Base-by-base conservation (phyloP, 2,797 vertebrate species). In the Syndactyla subalaris region DNA sequence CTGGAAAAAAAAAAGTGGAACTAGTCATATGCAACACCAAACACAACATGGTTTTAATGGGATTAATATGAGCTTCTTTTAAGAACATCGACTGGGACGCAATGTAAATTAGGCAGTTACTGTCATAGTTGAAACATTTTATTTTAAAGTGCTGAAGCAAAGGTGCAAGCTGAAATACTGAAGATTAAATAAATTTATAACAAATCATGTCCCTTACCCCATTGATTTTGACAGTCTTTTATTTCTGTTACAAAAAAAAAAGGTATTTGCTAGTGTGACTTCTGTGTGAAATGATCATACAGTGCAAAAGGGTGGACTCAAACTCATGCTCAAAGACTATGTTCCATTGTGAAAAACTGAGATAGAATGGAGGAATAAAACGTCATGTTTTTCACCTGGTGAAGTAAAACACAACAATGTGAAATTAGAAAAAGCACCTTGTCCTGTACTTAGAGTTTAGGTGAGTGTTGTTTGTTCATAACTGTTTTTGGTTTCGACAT, bases 161-260 rank as follows among this genome's bases (percentile, higher is more conserved):
- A 97, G 96, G 93, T 97, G 95, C 96, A 95, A 96, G 92, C 96
- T 97, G 92, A 96, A 77, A 96, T 97, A 90, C 94, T 97, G 94
- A 96, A 96, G 96, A 97, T 96, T 96, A 97, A 97, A 97, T 96
- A 97, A 97, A 97, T 98, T 97, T 97, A 51, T 97, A 97, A 97
- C 93, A 95, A 95, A 96, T 92, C 52, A 76, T 94, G 83, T 97
- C 95, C 94, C 90, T 95, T 93, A 97, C 94, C 93, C 88, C 95
- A 61, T 96, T 96, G 92, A 95, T 97, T 97, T 97, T 97, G 92
- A 95, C 92, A 97, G 95, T 95, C 88, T 84, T 89, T 95, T 93
- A 68, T 97, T 97, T 97, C 83, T 72, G 71, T 88, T 97, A 72
- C 70, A 51, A 68, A 81, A 55, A 79, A 52, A 65, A 11, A 41